Evolutionary conservation across 1,140 invertebrate genomes (phyloP).

Genomic region (Lutraria rhynchaena): DNA sequence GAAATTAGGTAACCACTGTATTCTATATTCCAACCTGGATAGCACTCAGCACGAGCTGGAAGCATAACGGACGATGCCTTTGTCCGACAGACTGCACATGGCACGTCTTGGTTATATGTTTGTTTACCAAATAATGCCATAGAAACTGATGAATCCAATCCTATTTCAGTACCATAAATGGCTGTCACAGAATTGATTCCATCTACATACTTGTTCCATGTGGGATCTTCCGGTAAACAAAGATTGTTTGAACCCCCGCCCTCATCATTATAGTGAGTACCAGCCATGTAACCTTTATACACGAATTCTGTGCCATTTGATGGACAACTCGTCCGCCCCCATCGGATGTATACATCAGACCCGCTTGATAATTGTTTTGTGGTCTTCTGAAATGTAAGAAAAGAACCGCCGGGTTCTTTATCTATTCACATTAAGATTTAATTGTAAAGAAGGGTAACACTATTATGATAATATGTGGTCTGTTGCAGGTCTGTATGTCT

Average conservation of each 20-base stretch:
- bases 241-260: conserved; percentile 27
- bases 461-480: no score
- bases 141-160: not conserved
- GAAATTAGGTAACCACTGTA: conserved; percentile 65
- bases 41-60: conserved; percentile 56
- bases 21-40: conserved; percentile 53
- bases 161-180: conserved; percentile 28
- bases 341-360: conserved; percentile 11
- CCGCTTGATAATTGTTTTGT: no score
- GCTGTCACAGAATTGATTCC: not conserved
- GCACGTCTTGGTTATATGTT: conserved; percentile 39
- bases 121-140: not conserved
- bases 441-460: no score
- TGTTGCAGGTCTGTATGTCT: no score
- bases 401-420: no score
- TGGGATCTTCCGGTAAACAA: conserved; percentile 31
- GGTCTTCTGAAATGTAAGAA: no score
- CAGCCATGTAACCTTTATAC: conserved; percentile 38
- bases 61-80: conserved; percentile 51
- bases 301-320: conserved; percentile 19
- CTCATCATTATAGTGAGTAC: conserved; percentile 7
- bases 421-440: no score
- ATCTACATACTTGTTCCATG: conserved; percentile 18
- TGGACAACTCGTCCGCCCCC: conserved; percentile 28
- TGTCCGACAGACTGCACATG: conserved; percentile 59